A percentile compares a stretch with the other conserved stretches of the same genome.
Conservation (phyloP, 1,140 invertebrate species). For the Drosophila varians region DNA sequence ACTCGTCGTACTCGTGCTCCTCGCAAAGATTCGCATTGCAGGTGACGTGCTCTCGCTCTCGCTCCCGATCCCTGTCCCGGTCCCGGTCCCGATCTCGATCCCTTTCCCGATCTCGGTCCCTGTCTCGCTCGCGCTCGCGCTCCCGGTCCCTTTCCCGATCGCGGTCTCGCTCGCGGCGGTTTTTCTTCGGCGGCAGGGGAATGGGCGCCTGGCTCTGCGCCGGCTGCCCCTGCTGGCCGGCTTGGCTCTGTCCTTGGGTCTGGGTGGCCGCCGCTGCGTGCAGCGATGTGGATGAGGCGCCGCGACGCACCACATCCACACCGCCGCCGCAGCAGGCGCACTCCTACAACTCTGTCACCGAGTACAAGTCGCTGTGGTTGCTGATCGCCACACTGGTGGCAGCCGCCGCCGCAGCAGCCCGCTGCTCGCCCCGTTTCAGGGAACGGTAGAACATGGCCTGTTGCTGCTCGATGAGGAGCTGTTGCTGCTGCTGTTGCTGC, state of each 20-base stretch:
- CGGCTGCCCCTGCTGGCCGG: constrained; percentile 14
- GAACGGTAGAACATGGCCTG: constrained; percentile 78
- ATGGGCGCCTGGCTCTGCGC: constrained; percentile 53
- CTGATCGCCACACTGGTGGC: constrained; percentile 11
- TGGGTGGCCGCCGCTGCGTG: constrained; percentile 70
- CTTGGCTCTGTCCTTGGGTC: constrained; percentile 52
- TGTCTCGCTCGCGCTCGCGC: constrained; percentile 13
- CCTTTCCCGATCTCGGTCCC: constrained; percentile 40
- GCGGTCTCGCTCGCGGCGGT: constrained; percentile 56
- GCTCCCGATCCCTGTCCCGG: not conserved
- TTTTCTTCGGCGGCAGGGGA: constrained; percentile 78
- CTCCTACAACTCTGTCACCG: constrained; percentile 83
- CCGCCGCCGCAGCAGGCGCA: constrained; percentile 84
- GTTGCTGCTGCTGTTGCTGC: constrained; percentile 60
- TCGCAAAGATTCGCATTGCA: constrained; percentile 76
- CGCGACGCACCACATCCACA: constrained; percentile 81
- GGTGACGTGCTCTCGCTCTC: constrained; percentile 27
- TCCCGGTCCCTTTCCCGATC: constrained; percentile 23
- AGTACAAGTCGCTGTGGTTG: constrained; percentile 75
- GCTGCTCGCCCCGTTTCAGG: constrained; percentile 65
- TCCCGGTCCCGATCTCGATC: not conserved
- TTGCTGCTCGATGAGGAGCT: constrained; percentile 48
- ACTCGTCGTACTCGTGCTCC: constrained; percentile 80
- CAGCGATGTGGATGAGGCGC: constrained; percentile 67
- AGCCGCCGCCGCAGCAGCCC: not conserved